Evolutionary conservation across 2,113 vertebrate genomes (phyloP), one percentile per base, ranked within the genome.

Genomic region (Ameiurus melas): DNA sequence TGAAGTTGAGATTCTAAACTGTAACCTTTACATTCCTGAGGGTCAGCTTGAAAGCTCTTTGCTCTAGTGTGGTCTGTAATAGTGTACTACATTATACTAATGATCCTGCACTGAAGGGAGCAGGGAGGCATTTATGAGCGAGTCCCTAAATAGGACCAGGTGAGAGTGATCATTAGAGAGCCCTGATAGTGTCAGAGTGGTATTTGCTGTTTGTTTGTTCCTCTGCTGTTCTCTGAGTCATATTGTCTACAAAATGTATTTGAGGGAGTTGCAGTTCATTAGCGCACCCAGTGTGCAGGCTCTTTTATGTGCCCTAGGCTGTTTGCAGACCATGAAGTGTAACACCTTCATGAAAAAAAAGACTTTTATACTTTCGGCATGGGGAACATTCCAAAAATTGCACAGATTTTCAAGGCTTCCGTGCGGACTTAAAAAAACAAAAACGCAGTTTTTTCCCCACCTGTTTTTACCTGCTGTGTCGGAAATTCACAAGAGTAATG

Each of bases 241-340:
- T 73, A 53, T 33, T 86, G 30, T 66, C 57, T 36, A 25, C 58
- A 78, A 30, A 53, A 79, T n/a, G n/a, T n/a, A 80, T 79, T 64
- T 33, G 75, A 55, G 55, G 86, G 22, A 33, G 80, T 83, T 60
- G 53, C 43, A 73, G 80, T 55, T 87, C 80, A 87, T 87, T 87
- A 87, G 68, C 68, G 25, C 47, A 30, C 80, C 51, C 80, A 75
- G 33, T 68, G 80, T 83, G 79, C 47, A 43, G 78, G 71, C 62
- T 82, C 53, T 64, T 47, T 86, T 71, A 71, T 85, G 71, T 19
- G 85, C 85, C 64, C 14, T 22, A 36, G n/a, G 85, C 60, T 86
- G 60, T 66, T 68, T 33, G n/a, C 47, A 53, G 39, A 70, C 30
- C 51, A 58, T 1, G 27, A 82, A 22, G 5, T 1, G 13, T 6